phyloP scores from a whole-genome alignment of 92 coral and sea anemone genomes.

The Epizoanthus ramosus region DNA sequence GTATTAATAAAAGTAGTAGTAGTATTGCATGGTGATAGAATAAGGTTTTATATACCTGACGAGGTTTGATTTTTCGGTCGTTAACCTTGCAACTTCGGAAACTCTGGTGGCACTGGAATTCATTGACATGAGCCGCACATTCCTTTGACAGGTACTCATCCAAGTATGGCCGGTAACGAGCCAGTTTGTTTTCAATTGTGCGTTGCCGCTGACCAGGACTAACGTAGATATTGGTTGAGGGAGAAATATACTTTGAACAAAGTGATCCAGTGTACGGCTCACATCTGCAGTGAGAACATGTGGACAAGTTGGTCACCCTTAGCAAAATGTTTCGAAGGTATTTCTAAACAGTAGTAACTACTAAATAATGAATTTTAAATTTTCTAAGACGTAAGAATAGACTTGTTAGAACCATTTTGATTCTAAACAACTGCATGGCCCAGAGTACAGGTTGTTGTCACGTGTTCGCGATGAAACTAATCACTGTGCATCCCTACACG shows the following conservation, averaged over 20 bases:
- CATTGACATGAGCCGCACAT: slow-evolving; percentile 3
- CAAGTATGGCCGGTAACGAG: slow-evolving; percentile 18
- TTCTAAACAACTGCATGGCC: no score
- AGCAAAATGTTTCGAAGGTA: no score
- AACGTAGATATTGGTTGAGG: slow-evolving; percentile 17
- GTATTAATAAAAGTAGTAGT: no score
- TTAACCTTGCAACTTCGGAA: slow-evolving; percentile 11
- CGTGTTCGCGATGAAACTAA: no score
- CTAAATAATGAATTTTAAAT: no score
- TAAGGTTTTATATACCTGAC: not conserved
- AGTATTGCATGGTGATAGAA: no score
- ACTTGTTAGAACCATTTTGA: no score
- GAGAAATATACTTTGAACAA: slow-evolving; percentile 3
- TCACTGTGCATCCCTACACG: no score
- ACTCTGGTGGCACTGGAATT: slow-evolving; percentile 18
- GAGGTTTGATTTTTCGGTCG: slow-evolving; percentile 3
- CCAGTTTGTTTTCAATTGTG: not conserved
- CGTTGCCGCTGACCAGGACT: slow-evolving; percentile 9
- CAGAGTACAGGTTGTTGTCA: no score
- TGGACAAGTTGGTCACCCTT: not conserved
- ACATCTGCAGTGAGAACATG: not conserved
- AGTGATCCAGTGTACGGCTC: slow-evolving; percentile 17
- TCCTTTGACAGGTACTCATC: slow-evolving; percentile 1
- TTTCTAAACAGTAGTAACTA: no score
- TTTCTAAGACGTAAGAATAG: no score